Base-by-base conservation (phyloP, 2,797 vertebrate genomes). In the Streptopelia turtur region DNA sequence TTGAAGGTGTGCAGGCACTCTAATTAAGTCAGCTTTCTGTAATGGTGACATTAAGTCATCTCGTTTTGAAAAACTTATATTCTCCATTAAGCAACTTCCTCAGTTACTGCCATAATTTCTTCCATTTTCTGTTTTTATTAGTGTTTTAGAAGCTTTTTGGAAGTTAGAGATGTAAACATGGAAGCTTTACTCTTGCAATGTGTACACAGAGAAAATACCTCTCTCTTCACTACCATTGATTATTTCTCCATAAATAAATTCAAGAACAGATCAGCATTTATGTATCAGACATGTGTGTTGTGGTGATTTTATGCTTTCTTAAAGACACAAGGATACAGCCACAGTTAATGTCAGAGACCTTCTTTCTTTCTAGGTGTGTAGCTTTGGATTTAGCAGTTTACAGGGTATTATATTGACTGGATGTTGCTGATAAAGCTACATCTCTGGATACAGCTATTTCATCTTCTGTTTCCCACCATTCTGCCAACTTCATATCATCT, bases 41-140 rank as follows among this genome's bases (percentile, higher is more conserved):
- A 78, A 55, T 8, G 2, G 9, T 78, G 33, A 47, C 1, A 0
- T 43, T 75, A 41, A 63, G 5, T 43, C 18, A 41, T 13, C 4
- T 56, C 4, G 60, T 81, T 83, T 41, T 71, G 57, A 23, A 79
- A 94, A 87, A 10, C 4, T 7, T 22, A 3, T 0, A 0, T 52
- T 78, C 55, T 82, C 11, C 45, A 12, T 63, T 17, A 57, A 65
- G 6, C 1, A 1, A 59, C 69, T 90, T 93, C 10, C 69, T 84
- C 33, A 31, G 14, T 11, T 4, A 21, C 4, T 50, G 37, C 21
- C 61, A 30, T 57, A 83, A 11, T 60, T 53, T 59, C 10, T 27
- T 41, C 6, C 57, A 11, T 33, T 92, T 93, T 74, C 5, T 9
- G 11, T 76, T 79, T 61, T 14, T 72, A 2, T n/a, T 57, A 5